Base-by-base conservation (phyloP, 2,113 vertebrate genomes). In the Osmerus mordax region DNA sequence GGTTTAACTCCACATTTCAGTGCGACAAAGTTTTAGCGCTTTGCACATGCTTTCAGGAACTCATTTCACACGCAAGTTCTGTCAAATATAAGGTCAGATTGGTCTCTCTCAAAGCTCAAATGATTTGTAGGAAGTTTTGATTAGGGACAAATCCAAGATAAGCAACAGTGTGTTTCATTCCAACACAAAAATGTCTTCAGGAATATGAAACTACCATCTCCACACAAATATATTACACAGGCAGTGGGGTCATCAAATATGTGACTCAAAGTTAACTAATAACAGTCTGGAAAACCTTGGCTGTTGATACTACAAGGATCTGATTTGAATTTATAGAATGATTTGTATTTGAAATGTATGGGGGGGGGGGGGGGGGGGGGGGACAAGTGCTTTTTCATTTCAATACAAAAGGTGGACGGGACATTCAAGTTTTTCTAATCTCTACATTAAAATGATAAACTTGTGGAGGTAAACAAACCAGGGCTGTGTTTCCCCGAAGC, bases 221-320 rank as follows among this genome's bases (percentile, higher is more conserved):
- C 91, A 86, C 82, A 85, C 74, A 93, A 87, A 71, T 65, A 92
- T 89, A 87, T 92, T 88, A 89, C 89, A 90, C 86, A 91, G 90
- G 91, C 8, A n/a, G 60, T 15, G 54, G 60, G 58, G 89, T 94
- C 89, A 91, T 94, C 91, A 94, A 90, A 92, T 92, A 92, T 94
- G 81, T 68, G 66, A 79, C 91, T 68, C 56, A 93, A 92, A 93
- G 93, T 89, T 88, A 90, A 94, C 93, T 21, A 21, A 21, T 94
- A 96, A 96, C 94, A 97, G 95, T 96, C 95, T 91, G 93, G 89
- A 93, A 92, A 94, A 91, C 92, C 91, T 89, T 83, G 87, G 84
- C 88, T 89, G 91, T 90, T 84, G 76, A 72, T 71, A 86, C 72
- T 81, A 89, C 78, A 89, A 83, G 83, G 28, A 91, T 88, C 86